Evolutionary conservation across 2,113 vertebrate genomes (phyloP), one percentile per base, ranked within the genome.

Genomic region (Verasper variegatus): DNA sequence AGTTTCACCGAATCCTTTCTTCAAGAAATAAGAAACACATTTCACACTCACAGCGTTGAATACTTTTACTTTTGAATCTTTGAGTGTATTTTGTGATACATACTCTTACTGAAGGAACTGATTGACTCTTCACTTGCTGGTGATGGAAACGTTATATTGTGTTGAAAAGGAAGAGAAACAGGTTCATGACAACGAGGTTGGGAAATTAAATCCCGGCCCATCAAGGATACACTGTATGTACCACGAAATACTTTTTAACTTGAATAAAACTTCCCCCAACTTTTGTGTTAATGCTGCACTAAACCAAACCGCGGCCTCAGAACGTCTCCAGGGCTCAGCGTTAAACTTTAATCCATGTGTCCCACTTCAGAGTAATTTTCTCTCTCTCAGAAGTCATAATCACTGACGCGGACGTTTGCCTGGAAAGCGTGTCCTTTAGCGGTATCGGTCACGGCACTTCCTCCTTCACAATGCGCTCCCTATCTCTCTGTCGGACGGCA

Each of bases 361-460:
- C 82, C 89, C 82, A 91, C 79, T 86, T 91, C 84, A 40, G 59
- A 83, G 56, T 71, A 24, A 89, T 82, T 82, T 79, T 47, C 71
- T 72, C 68, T 21, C 57, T 77, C 62, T 18, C 56, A 77, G 42
- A 86, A 91, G 60, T 85, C 85, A 65, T 81, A 85, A 91, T 88
- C 61, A 71, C 67, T 20, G 58, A 60, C 74, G 54, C 1, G n/a
- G 71, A 71, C 37, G 0, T 8, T 21, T 49, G 71, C 82, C 56
- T 84, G 45, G 52, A 82, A 90, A 92, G 85, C 26, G 82, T 85
- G 90, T 81, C 91, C 74, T 86, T 80, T 79, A 58, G 26, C 62
- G 27, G n/a, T 68, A 76, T 86, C 67, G 76, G 80, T 89, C 87
- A 70, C 71, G 52, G 66, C 57, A 17, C 63, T 68, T 59, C 52